Evolutionary conservation across 2,113 vertebrate species (phyloP).

Genomic region (Ploceus nigricollis): DNA sequence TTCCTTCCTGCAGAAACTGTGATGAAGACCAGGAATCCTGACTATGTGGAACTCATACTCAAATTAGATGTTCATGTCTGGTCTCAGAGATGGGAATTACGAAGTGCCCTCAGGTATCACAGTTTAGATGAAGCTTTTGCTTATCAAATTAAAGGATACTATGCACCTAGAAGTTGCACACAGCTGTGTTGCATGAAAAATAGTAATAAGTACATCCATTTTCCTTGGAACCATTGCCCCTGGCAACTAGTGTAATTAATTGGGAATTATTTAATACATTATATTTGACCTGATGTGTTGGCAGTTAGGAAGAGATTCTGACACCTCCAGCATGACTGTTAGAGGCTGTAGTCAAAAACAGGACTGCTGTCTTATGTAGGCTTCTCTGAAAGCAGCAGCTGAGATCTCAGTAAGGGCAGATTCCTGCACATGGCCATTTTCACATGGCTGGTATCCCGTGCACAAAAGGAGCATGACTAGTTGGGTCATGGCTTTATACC

Average conservation of each 20-base stretch:
- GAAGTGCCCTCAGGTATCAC: neutral
- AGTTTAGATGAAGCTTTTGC: neutral
- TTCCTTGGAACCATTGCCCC: neutral
- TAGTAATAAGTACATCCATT: neutral
- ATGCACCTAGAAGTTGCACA: neutral
- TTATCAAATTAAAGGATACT: neutral
- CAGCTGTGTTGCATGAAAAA: neutral
- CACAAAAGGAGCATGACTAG: neutral
- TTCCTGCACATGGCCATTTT: neutral
- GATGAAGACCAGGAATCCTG: neutral
- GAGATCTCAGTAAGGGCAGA: neutral
- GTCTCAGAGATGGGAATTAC: neutral
- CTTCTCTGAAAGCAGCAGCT: neutral
- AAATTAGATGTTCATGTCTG: neutral
- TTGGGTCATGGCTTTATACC: neutral
- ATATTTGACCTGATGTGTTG: neutral
- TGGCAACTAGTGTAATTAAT: neutral
- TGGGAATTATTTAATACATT: neutral
- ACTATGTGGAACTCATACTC: neutral
- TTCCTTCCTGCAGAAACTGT: neutral
- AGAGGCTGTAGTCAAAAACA: neutral
- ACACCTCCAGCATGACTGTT: neutral
- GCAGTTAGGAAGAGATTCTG: neutral
- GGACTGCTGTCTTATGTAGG: neutral
- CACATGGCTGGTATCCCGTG: rapidly evolving